These are phyloP conservation scores for Sycophila texana DNA, from an alignment of 2,888 invertebrate species.

Conservation along the genomic window DNA sequence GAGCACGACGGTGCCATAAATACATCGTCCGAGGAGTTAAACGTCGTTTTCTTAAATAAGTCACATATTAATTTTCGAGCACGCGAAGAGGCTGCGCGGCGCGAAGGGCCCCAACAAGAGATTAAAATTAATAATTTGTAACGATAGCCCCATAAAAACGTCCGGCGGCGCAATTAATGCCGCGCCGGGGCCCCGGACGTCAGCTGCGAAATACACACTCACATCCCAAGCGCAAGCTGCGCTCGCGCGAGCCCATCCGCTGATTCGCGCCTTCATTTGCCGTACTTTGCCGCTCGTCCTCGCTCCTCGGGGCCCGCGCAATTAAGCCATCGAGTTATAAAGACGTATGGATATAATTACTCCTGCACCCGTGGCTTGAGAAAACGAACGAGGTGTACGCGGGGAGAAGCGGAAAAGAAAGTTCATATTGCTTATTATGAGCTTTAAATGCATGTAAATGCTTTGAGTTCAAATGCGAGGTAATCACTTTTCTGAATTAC, in stretches of 20 bases:
- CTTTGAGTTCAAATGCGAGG: too few species aligned
- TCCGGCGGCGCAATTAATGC: constrained; percentile 51
- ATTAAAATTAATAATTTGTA: constrained; percentile 57
- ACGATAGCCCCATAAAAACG: constrained; percentile 55
- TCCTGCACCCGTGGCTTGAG: constrained; percentile 26
- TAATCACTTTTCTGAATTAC: too few species aligned
- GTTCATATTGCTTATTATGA: not conserved
- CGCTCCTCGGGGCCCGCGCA: not conserved
- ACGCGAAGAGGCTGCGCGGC: not conserved
- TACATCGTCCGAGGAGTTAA: constrained; percentile 28
- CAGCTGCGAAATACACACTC: constrained; percentile 45
- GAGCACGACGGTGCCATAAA: constrained; percentile 16
- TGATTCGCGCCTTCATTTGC: not conserved
- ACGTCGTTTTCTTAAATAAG: constrained; percentile 51
- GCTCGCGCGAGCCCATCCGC: constrained; percentile 6
- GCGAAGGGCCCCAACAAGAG: constrained; percentile 20
- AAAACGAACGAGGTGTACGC: not conserved
- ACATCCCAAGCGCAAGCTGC: constrained; percentile 30
- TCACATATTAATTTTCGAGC: constrained; percentile 52
- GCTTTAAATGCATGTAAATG: not conserved
- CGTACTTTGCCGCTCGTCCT: not conserved
- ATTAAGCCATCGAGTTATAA: constrained; percentile 49
- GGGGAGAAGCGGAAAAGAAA: not conserved
- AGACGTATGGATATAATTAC: constrained; percentile 42
- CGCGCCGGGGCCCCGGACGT: constrained; percentile 27